phyloP scores from a whole-genome alignment of 2,113 vertebrate species.

The Hylia prasina region DNA sequence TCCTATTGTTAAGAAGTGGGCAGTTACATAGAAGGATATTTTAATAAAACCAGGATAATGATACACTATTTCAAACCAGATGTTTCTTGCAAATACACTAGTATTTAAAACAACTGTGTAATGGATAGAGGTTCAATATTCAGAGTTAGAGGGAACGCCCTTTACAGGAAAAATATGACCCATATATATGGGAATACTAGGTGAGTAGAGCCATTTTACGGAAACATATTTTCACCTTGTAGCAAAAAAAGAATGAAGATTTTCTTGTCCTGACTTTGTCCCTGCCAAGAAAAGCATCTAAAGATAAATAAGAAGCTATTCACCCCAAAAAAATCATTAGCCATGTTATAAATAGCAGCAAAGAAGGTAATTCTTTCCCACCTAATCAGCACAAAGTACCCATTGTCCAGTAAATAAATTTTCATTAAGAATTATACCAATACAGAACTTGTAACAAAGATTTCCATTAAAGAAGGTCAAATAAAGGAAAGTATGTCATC shows the following conservation, averaged over 20 bases:
- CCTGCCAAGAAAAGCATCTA: not conserved
- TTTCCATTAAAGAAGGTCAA: constrained; percentile 9
- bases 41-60: not conserved
- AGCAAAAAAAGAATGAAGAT: not conserved
- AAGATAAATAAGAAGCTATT: constrained; percentile 32
- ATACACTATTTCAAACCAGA: not conserved
- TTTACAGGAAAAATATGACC: not conserved
- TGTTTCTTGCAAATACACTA: not conserved
- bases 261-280: not conserved
- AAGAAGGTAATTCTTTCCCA: constrained; percentile 1
- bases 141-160: not conserved
- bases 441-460: not conserved
- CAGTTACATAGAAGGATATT: not conserved
- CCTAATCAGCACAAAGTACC: not conserved
- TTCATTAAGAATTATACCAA: constrained; percentile 27
- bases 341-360: constrained; percentile 12
- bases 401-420: constrained; percentile 42
- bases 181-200: not conserved
- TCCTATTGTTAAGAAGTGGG: not conserved
- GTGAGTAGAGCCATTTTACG: not conserved
- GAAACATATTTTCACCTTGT: not conserved
- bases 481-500: not conserved
- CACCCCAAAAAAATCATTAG: constrained; percentile 29
- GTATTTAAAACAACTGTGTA: not conserved
- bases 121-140: not conserved